These are phyloP conservation scores for Turritopsis rubra DNA, from an alignment of 30 jellyfish, hydroid and myxozoan species.

Conservation along the genomic window DNA sequence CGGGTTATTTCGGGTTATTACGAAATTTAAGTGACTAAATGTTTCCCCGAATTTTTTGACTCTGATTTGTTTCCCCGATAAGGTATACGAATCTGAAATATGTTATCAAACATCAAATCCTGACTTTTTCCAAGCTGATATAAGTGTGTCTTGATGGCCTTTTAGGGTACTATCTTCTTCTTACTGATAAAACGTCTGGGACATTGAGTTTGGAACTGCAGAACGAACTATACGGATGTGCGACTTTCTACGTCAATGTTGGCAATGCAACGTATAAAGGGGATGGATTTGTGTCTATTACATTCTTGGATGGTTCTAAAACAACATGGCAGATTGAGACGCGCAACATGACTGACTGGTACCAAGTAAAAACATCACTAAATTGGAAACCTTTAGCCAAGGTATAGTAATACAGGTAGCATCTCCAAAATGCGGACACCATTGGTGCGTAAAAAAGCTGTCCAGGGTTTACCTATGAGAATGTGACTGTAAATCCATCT, in stretches of 20 bases:
- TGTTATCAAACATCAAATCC: too few relatives aligned
- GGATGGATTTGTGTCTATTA: neutral
- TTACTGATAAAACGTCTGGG: neutral
- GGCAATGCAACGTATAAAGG: neutral
- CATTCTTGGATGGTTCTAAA: neutral
- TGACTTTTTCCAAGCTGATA: too few relatives aligned
- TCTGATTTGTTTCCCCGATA: too few relatives aligned
- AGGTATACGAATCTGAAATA: too few relatives aligned
- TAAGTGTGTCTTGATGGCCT: neutral
- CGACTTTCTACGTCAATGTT: neutral
- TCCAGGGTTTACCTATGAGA: too few relatives aligned
- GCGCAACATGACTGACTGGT: neutral
- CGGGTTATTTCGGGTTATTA: too few relatives aligned
- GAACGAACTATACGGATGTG: neutral
- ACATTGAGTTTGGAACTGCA: neutral
- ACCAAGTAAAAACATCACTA: neutral
- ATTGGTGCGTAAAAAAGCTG: too few relatives aligned
- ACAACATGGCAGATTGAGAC: neutral
- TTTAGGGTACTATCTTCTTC: neutral
- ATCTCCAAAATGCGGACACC: too few relatives aligned
- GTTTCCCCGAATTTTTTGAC: too few relatives aligned
- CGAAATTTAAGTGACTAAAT: too few relatives aligned
- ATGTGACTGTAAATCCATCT: too few relatives aligned
- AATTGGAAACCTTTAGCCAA: neutral
- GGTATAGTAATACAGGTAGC: too few relatives aligned